Conservation (phyloP, 2,797 vertebrate species). For the Margarornis squamiger region DNA sequence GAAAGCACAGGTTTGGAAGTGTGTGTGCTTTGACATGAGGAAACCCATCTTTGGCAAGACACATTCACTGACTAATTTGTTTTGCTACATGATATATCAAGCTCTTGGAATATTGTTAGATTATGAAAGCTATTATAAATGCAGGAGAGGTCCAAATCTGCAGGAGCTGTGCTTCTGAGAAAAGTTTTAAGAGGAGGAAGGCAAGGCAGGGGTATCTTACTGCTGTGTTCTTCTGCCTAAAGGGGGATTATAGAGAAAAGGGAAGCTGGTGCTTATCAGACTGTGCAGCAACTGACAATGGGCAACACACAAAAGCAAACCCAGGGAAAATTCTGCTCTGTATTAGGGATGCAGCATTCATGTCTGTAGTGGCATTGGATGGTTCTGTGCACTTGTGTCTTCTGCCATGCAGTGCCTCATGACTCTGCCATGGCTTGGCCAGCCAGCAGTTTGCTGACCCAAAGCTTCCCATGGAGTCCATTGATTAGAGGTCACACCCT, state of each 20-base stretch:
- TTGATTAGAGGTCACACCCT: not conserved
- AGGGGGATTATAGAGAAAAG: not conserved
- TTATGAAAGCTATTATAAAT: not conserved
- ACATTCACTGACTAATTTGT: not conserved
- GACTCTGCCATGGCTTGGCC: not conserved
- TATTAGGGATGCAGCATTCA: not conserved
- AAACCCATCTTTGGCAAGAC: not conserved
- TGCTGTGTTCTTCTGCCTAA: not conserved
- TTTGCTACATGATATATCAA: not conserved
- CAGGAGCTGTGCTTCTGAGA: not conserved
- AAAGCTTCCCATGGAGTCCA: not conserved
- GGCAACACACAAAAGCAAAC: not conserved
- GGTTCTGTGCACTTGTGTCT: not conserved
- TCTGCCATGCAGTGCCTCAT: fast-evolving
- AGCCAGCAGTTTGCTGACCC: not conserved
- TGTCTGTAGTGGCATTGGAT: not conserved
- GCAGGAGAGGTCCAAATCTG: not conserved
- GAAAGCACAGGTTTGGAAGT: not conserved
- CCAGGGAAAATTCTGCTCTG: not conserved
- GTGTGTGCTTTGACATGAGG: not conserved
- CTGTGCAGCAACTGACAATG: not conserved
- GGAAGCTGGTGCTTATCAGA: not conserved
- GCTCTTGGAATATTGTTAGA: not conserved
- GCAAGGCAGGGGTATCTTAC: fast-evolving
- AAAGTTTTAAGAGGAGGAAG: not conserved